Conservation (phyloP, 2,888 invertebrate species). For the Atethmia centrago region DNA sequence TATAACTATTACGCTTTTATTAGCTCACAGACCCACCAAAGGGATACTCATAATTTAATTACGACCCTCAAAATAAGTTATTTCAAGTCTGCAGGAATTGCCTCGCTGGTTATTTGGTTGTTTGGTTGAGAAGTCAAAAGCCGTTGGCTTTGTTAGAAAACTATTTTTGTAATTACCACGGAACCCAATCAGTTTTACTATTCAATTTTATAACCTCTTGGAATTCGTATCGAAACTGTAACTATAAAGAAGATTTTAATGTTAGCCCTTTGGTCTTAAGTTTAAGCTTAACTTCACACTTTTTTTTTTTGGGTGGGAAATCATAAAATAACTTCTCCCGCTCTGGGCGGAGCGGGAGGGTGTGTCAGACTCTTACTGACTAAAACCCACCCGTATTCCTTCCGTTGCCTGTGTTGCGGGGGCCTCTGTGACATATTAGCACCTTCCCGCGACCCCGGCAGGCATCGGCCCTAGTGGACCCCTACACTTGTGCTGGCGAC, state of each 20-base stretch:
- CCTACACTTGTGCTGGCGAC: too few species aligned
- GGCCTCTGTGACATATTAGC: too few species aligned
- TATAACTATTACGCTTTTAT: constrained; percentile 89
- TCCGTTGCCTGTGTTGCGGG: too few species aligned
- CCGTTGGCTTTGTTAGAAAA: constrained; percentile 61
- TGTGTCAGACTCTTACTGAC: too few species aligned
- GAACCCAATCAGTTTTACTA: constrained; percentile 15
- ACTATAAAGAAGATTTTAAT: too few species aligned
- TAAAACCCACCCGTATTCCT: too few species aligned
- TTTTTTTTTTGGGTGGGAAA: too few species aligned
- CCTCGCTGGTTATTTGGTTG: constrained; percentile 72
- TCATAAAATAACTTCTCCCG: too few species aligned
- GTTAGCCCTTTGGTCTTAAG: constrained; percentile 6
- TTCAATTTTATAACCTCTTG: constrained; percentile 2
- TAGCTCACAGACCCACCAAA: constrained; percentile 85
- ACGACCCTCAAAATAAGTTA: constrained; percentile 82
- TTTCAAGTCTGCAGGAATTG: constrained; percentile 76
- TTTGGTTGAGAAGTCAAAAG: constrained; percentile 69
- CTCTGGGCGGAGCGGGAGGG: too few species aligned
- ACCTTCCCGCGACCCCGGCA: too few species aligned
- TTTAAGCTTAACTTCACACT: neutral
- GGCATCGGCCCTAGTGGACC: too few species aligned
- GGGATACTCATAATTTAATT: constrained; percentile 89
- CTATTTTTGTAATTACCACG: constrained; percentile 42
- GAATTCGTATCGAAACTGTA: constrained; percentile 1